Evolutionary conservation across 2,888 invertebrate species (phyloP), one percentile per base, ranked within the genome.

Genomic region (Muschampia plurimacula): DNA sequence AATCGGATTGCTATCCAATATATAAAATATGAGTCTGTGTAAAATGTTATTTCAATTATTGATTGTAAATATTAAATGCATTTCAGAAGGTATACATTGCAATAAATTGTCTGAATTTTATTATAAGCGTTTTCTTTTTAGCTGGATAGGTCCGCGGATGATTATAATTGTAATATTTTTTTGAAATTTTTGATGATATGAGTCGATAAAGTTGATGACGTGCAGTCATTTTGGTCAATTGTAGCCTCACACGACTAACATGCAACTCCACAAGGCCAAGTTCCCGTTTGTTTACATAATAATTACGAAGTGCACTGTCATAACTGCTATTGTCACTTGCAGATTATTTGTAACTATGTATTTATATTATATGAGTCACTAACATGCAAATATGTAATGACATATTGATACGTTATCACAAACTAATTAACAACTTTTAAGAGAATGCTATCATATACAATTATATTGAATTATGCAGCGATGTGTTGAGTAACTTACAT

Each of bases 241-340:
- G 91, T 90, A 92, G 91, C 89, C 94, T 93, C 90, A 93, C 93
- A 93, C 86, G 85, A 95, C 94, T 94, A 94, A 94, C 93, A 89
- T 84, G 90, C 92, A 90, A 90, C 92, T 94, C 95, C 94, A 94
- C 95, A 94, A 95, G 95, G 95, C 94, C 95, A 94, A 93, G 94
- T 92, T 88, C 92, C 94, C 89, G 88, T 90, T 89, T 92, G 88
- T 90, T 89, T 82, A 89, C 84, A 88, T 90, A 92, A 92, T 90
- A 90, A 84, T 88, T 89, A 84, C 84, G 88, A 91, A 90, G 88
- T 91, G 94, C 94, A 93, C 94, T 89, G 86, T 90, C 92, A 93
- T 93, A 93, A 93, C 93, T 89, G 92, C 93, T 92, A 90, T 86
- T 85, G 92, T 92, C 93, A 92, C 88, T 88, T 91, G 90, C 91